phyloP scores from a whole-genome alignment of 2,888 invertebrate species.

The Eledone cirrhosa region DNA sequence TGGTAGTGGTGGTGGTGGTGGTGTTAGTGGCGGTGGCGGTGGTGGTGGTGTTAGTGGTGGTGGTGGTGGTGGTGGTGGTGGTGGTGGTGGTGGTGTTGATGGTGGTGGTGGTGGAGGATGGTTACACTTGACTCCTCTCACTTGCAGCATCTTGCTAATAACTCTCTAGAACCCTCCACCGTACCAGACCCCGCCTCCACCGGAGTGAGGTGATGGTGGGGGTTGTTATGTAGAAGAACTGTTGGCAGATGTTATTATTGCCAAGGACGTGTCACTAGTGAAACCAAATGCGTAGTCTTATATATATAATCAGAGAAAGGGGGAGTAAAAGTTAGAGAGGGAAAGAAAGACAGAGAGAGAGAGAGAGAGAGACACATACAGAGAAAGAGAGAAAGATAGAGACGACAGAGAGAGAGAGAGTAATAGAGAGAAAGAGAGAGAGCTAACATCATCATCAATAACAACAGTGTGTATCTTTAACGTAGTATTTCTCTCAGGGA shows the following conservation, averaged over 20 bases:
- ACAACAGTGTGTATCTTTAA: background rate
- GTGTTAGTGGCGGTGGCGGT: background rate
- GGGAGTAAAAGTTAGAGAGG: too few species aligned
- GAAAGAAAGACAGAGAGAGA: too few species aligned
- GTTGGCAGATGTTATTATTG: background rate
- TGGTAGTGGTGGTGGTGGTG: conserved; percentile 6
- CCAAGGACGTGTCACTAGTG: background rate
- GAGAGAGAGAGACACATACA: too few species aligned
- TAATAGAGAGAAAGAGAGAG: background rate
- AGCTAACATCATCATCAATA: background rate
- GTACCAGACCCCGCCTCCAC: background rate
- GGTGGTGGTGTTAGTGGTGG: background rate
- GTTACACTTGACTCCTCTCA: too few species aligned
- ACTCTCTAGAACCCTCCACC: background rate
- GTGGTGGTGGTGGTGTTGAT: background rate
- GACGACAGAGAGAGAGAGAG: background rate
- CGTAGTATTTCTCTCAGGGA: too few species aligned
- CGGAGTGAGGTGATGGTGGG: background rate
- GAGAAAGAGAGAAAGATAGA: background rate
- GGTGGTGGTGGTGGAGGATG: background rate
- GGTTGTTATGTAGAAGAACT: background rate
- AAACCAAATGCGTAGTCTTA: too few species aligned
- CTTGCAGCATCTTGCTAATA: background rate
- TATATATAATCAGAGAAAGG: too few species aligned
- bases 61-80: background rate